A percentile compares a stretch with the other conserved stretches of the same genome.
Conservation (phyloP, 1,140 invertebrate genomes). For the Luehdorfia chinensis region DNA sequence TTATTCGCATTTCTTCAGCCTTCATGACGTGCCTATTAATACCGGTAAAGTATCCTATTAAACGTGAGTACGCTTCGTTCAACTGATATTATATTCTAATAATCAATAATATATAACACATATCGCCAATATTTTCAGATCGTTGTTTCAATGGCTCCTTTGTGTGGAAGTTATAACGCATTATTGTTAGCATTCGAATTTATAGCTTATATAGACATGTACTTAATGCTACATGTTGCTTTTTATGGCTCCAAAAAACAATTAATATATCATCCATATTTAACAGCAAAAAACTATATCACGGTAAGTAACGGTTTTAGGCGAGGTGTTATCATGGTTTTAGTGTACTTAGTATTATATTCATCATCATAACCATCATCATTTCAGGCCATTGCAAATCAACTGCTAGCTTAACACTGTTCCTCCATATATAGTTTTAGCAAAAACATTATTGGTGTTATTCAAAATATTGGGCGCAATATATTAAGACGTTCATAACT, state of each 20-base stretch:
- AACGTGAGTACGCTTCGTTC: constrained; percentile 2
- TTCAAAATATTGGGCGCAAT: neutral
- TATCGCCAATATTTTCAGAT: constrained; percentile 39
- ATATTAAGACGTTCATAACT: no score
- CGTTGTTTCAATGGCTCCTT: constrained; percentile 52
- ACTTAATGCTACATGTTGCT: constrained; percentile 67
- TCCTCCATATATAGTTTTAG: no score
- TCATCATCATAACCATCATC: no score
- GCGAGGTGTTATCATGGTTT: no score
- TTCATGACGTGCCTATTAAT: constrained; percentile 54
- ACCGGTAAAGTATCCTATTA: constrained; percentile 38
- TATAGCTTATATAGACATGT: constrained; percentile 66
- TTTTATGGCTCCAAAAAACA: constrained; percentile 69
- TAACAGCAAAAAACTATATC: constrained; percentile 68
- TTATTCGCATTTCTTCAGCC: constrained; percentile 49
- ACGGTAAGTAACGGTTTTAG: constrained; percentile 46
- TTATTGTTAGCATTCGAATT: constrained; percentile 48
- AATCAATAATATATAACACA: constrained; percentile 9
- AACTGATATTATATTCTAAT: constrained; percentile 4
- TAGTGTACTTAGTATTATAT: no score
- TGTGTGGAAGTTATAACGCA: constrained; percentile 46
- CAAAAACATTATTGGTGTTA: no score
- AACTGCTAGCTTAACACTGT: no score
- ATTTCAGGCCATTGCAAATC: no score
- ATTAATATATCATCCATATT: constrained; percentile 69